Conservation (phyloP, 2,113 vertebrate genomes). For the Nibea albiflora region DNA sequence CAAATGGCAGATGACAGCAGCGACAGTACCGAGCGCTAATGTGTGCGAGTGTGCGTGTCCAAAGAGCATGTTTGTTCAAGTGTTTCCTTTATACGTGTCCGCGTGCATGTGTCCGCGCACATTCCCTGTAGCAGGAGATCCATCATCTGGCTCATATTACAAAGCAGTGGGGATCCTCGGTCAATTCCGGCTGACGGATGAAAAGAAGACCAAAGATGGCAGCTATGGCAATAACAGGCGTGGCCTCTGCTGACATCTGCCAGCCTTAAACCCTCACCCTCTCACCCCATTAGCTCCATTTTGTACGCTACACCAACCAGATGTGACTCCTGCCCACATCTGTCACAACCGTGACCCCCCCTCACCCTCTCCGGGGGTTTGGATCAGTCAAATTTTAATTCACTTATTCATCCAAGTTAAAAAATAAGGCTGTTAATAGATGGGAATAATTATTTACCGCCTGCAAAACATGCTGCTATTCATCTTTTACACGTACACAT, state of each 20-base stretch:
- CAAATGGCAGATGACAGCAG: conserved; percentile 74
- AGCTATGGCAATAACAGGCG: conserved; percentile 79
- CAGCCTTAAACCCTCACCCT: conserved; percentile 69
- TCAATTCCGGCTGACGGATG: conserved; percentile 71
- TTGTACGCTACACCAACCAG: conserved; percentile 58
- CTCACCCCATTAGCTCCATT: conserved; percentile 71
- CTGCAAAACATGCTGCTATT: not conserved
- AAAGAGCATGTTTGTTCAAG: conserved; percentile 63
- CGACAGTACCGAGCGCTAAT: conserved; percentile 23
- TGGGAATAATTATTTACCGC: not conserved
- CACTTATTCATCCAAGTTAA: not conserved
- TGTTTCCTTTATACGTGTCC: conserved; percentile 56
- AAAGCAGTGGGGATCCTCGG: conserved; percentile 72
- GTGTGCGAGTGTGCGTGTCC: conserved; percentile 29
- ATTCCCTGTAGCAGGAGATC: conserved; percentile 61
- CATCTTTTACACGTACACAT: conserved; percentile 5
- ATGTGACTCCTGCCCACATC: conserved; percentile 71
- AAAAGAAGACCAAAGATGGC: conserved; percentile 77
- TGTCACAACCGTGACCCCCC: conserved; percentile 56
- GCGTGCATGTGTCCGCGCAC: conserved; percentile 17
- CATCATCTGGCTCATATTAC: conserved; percentile 79
- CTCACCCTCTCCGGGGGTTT: conserved; percentile 10
- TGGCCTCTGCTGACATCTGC: conserved; percentile 75
- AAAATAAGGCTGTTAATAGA: not conserved
- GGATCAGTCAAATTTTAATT: conserved; percentile 4